phyloP scores from a whole-genome alignment of 2,797 vertebrate species.

The Tadarida brasiliensis region DNA sequence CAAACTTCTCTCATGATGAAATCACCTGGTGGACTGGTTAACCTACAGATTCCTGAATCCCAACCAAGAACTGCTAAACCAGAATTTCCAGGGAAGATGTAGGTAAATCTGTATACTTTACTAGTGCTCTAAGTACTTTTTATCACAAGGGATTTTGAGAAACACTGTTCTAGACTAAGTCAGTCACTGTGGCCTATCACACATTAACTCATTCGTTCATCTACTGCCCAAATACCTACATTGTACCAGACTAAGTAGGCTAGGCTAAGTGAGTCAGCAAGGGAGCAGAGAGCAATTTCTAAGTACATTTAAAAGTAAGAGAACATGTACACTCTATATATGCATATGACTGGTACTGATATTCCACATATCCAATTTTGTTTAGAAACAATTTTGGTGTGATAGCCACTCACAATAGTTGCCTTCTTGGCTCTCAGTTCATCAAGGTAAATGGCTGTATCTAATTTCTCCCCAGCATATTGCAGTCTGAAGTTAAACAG shows the following conservation, averaged over 20 bases:
- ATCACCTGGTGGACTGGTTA: background rate
- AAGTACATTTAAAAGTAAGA: slow-evolving; percentile 13
- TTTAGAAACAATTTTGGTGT: background rate
- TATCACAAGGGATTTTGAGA: slow-evolving; percentile 16
- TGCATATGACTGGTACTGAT: background rate
- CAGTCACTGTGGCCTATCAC: background rate
- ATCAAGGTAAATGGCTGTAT: background rate
- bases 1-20: background rate
- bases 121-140: slow-evolving; percentile 17
- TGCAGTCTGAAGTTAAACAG: background rate
- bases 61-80: background rate
- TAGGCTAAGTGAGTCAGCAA: background rate
- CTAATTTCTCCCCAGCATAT: slow-evolving; percentile 3
- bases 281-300: background rate
- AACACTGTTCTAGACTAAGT: background rate
- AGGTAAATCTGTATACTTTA: background rate
- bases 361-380: background rate
- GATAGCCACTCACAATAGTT: background rate
- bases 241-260: background rate
- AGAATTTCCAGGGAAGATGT: background rate
- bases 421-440: background rate
- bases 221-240: background rate
- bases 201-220: background rate
- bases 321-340: background rate
- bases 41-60: background rate